Conservation (phyloP, 2,888 invertebrate species). For the Mesoligia furuncula region DNA sequence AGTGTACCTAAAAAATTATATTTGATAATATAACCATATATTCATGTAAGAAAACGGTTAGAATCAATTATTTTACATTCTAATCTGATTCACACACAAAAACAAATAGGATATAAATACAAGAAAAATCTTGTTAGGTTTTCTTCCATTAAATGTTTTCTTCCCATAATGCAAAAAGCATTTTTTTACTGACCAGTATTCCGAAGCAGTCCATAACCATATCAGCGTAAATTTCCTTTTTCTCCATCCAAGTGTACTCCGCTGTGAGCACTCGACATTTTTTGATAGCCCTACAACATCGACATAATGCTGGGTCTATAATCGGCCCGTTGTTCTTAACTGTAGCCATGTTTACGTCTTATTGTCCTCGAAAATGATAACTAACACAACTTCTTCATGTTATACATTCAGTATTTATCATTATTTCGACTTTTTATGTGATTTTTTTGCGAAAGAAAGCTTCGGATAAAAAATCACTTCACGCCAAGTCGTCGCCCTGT, state of each 20-base stretch:
- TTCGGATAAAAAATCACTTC: slow-evolving; percentile 14
- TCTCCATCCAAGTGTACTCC: slow-evolving; percentile 86
- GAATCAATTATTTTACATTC: not conserved
- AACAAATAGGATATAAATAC: not conserved
- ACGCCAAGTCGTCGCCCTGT: slow-evolving; percentile 51
- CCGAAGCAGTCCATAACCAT: slow-evolving; percentile 89
- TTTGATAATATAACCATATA: not conserved
- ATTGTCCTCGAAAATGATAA: slow-evolving; percentile 6
- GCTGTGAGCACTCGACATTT: slow-evolving; percentile 86
- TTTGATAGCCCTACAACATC: slow-evolving; percentile 86
- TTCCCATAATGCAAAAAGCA: not conserved
- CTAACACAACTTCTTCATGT: slow-evolving; percentile 47
- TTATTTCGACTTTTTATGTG: slow-evolving; percentile 36
- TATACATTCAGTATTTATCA: slow-evolving; percentile 60
- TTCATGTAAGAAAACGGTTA: not conserved
- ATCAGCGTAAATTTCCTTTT: slow-evolving; percentile 85
- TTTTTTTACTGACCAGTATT: slow-evolving; percentile 77
- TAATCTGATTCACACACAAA: not conserved
- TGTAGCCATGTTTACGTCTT: slow-evolving; percentile 76
- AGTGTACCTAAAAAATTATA: not conserved
- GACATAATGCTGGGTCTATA: slow-evolving; percentile 86
- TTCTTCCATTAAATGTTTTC: not conserved
- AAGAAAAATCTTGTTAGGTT: not conserved
- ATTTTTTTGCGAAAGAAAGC: slow-evolving; percentile 53
- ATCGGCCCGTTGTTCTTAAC: slow-evolving; percentile 83